A percentile compares a stretch with the other conserved stretches of the same genome.
These are phyloP conservation scores for Bombus terrestris DNA, from an alignment of 1,140 invertebrate species.

Conservation along the genomic window DNA sequence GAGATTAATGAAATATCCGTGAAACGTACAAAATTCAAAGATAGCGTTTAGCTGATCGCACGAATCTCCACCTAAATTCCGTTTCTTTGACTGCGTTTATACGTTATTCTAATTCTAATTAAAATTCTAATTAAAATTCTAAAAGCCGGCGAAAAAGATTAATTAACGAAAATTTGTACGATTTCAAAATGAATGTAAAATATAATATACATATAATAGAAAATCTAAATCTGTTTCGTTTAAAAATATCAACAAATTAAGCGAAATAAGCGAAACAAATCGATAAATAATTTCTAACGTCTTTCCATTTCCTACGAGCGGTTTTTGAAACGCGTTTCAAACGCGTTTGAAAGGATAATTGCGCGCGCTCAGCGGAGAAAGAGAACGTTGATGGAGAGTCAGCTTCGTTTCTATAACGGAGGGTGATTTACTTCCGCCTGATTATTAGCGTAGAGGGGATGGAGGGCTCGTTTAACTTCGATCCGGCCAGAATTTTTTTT, in stretches of 20 bases:
- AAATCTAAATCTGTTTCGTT: no score
- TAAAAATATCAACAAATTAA: no score
- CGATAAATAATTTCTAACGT: no score
- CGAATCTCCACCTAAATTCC: no score
- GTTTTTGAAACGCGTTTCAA: not conserved
- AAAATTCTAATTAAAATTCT: not conserved
- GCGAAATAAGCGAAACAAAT: no score
- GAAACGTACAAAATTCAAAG: no score
- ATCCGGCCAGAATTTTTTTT: slow-evolving; percentile 49
- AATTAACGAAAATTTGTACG: not conserved
- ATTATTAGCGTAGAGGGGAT: not conserved
- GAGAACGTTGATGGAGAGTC: not conserved
- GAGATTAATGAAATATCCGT: no score
- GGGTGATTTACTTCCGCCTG: not conserved
- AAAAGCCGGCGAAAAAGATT: not conserved
- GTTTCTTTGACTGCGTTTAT: no score
- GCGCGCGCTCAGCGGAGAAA: not conserved
- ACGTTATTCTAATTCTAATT: no score
- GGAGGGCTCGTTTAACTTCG: slow-evolving; percentile 23
- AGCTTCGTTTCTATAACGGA: not conserved
- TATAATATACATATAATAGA: no score
- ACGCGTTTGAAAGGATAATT: not conserved
- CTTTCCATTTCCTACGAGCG: not conserved
- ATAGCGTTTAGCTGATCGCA: no score
- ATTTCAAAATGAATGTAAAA: no score